Evolutionary conservation across 2,113 vertebrate genomes (phyloP), one percentile per base, ranked within the genome.

Genomic region (Rhinoptilus africanus): DNA sequence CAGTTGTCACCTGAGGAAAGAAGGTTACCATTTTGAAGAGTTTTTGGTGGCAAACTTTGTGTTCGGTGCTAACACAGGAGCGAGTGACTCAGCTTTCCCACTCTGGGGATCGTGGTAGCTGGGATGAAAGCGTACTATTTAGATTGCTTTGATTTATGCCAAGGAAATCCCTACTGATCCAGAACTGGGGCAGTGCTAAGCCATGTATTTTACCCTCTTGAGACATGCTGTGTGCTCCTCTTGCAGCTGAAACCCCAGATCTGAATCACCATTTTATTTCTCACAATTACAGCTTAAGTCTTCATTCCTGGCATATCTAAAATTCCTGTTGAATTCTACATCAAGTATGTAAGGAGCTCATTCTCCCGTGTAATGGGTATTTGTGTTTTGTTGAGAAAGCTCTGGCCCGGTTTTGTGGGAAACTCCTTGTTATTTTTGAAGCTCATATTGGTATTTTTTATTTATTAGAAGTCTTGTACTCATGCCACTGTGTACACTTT

Each of bases 111-210:
- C 48, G 35, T 9, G 48, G 63, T 78, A 92, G 71, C 78, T 80
- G 89, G 62, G 50, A 6, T 67, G 50, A 78, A 45, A 53, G 41
- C 0, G 2, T 3, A 3, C 34, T 32, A 1, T 39, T 85, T 12
- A 19, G 54, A 56, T 63, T 51, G 51, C 80, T 89, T 81, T 93
- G 87, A 92, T 87, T 94, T 92, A 27, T 71, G 60, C 73, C 5
- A 5, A 85, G 62, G 66, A 94, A 96, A 93, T 94, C 92, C 73
- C 89, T 78, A 28, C 48, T 78, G 89, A 88, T 79, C 16, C 66
- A 47, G 66, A 96, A 73, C 34, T 57, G 72, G 89, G 84, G 69
- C 84, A 85, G 81, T 26, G 41, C 84, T 85, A 78, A 95, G 41
- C 76, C 23, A 0, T 45, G 68, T 20, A 8, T 74, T 92, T 93